Base-by-base conservation (phyloP, 2,113 vertebrate species). In the Siphamia tubifer region DNA sequence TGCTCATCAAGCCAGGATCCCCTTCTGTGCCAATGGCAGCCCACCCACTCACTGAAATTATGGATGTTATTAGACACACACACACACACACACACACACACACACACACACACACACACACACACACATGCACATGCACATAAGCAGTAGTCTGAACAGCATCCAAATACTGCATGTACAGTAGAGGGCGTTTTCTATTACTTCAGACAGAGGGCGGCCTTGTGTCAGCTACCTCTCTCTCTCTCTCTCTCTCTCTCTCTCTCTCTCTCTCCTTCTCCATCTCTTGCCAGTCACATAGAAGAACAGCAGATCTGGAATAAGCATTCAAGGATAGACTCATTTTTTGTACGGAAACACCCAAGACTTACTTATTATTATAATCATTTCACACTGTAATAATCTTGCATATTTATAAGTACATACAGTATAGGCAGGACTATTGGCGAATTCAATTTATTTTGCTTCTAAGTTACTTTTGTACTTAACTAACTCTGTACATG, bases 131-230 rank as follows among this genome's bases (percentile, higher is more conserved):
- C 60, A n/a, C n/a, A n/a, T n/a, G n/a, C n/a, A n/a, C 24, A 30
- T 27, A 48, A 17, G 25, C 25, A 30, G 45, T 48, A n/a, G 7
- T 13, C 16, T 72, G 51, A 71, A n/a, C 55, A 23, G 42, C 34
- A 8, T 72, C 20, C 43, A 21, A 45, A 58, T 64, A 40, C 10
- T 62, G 21, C 40, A 60, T 52, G 56, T 71, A 82, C 65, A 82
- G 64, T 70, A 62, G 64, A 69, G 75, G 56, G 78, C 43, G 34
- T 85, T 90, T 82, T 86, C 77, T 47, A 6, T 58, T 67, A 27
- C 79, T 86, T 89, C 91, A 92, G 91, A 92, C 78, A 93, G 92
- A 89, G 90, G 92, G 92, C 88, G 84, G 80, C 87, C 90, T 92
- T 92, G 92, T 88, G 91, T 91, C 88, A 85, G 83, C 70, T 86